Percentiles rank a stretch among this genome's conserved stretches.
These are phyloP conservation scores for Platysteira castanea DNA, from an alignment of 2,113 vertebrate species.

Conservation along the genomic window DNA sequence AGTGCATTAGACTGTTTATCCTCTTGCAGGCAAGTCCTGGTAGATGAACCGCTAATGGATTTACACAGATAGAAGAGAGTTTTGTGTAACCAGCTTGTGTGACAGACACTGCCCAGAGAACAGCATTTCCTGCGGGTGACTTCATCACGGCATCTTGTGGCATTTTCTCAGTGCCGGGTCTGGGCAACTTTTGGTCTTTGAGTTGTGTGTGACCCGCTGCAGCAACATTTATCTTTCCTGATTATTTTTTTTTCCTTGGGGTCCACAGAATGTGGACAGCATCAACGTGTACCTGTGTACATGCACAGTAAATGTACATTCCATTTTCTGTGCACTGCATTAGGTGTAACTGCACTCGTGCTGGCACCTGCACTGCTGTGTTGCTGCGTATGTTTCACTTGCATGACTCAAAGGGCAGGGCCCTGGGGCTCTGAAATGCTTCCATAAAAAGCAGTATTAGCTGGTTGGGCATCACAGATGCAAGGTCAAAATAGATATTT, in stretches of 20 bases:
- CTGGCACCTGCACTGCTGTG: neutral
- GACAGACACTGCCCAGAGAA: neutral
- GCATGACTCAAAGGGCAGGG: neutral
- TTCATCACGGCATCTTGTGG: neutral
- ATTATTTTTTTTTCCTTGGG: neutral
- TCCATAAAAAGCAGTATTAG: neutral
- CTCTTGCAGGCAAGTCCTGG: neutral
- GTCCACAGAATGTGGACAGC: neutral
- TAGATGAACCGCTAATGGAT: neutral
- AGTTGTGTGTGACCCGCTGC: neutral
- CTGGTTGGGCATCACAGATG: neutral
- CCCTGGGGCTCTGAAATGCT: neutral
- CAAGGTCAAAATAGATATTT: neutral
- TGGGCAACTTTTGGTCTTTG: neutral
- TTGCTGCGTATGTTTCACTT: neutral
- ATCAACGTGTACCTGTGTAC: neutral
- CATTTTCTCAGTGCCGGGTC: neutral
- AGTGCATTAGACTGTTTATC: neutral
- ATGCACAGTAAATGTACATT: neutral
- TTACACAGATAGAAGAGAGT: neutral
- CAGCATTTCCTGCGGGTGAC: neutral
- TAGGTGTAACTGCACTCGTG: fast-evolving
- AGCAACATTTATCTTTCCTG: neutral
- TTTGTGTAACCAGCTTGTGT: neutral
- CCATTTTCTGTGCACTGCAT: neutral